Percentiles rank a stretch among this genome's conserved stretches.
Evolutionary conservation across 2,888 invertebrate genomes (phyloP).

Genomic region (Drosophila mercatorum): DNA sequence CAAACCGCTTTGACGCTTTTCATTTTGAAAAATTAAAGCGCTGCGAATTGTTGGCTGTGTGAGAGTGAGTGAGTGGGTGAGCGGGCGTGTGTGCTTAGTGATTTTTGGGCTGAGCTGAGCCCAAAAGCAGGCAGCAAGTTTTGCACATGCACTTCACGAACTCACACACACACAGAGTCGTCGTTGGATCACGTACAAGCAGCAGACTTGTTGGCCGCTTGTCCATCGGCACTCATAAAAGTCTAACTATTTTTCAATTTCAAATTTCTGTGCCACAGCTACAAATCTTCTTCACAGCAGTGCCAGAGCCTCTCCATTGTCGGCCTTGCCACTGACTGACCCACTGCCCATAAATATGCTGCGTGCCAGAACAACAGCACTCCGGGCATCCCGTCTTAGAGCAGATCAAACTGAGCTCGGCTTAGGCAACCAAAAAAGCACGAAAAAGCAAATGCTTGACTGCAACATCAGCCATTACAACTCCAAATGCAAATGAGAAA

Average conservation of each 20-base stretch:
- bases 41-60: conserved; percentile 3
- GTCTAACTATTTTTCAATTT: conserved; percentile 81
- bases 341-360: conserved; percentile 78
- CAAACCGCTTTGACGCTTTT: conserved; percentile 50
- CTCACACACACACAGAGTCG: neutral
- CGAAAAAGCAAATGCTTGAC: conserved; percentile 9
- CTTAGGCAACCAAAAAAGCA: conserved; percentile 21
- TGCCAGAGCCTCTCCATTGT: conserved; percentile 16
- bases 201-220: conserved; percentile 30
- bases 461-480: conserved; percentile 25
- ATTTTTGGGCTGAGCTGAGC: conserved; percentile 21
- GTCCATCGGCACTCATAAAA: conserved; percentile 75
- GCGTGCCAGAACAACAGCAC: conserved; percentile 63
- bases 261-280: conserved; percentile 74
- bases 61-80: neutral
- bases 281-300: conserved; percentile 73
- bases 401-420: conserved; percentile 62
- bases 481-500: no score
- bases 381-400: conserved; percentile 9
- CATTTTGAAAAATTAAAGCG: conserved; percentile 58
- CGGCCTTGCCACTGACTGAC: conserved; percentile 64
- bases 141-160: conserved; percentile 45
- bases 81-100: conserved; percentile 6
- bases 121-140: conserved; percentile 48
- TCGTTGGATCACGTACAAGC: conserved; percentile 26